phyloP scores from a whole-genome alignment of 2,888 invertebrate genomes.

The Acanthosoma haemorrhoidale region DNA sequence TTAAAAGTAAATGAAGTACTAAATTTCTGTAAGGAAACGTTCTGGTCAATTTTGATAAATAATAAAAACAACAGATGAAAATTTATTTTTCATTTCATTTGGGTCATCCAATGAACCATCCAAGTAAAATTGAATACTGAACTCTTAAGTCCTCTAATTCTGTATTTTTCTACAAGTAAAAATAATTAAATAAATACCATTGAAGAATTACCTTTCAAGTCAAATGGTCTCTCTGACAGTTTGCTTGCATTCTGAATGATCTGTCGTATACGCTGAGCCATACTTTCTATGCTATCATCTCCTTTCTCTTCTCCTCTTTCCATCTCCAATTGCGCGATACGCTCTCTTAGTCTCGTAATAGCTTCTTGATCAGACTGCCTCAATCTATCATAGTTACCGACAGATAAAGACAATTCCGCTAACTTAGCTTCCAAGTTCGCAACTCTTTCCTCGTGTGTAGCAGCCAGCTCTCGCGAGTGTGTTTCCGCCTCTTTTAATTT shows the following conservation, averaged over 20 bases:
- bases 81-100: too few relatives aligned
- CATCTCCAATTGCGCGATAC: conserved; percentile 40
- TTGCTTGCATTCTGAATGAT: conserved; percentile 55
- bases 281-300: conserved; percentile 45
- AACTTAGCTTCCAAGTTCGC: conserved; percentile 67
- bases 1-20: too few relatives aligned
- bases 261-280: conserved; percentile 61
- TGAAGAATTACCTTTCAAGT: conserved; percentile 50
- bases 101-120: not conserved
- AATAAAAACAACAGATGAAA: too few relatives aligned
- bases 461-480: conserved; percentile 60
- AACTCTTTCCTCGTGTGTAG: conserved; percentile 70
- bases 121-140: not conserved
- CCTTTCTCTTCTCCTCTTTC: conserved; percentile 41
- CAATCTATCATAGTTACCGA: conserved; percentile 69
- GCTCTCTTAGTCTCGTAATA: conserved; percentile 58
- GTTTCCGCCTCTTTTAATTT: conserved; percentile 68
- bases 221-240: conserved; percentile 55
- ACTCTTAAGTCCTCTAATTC: not conserved
- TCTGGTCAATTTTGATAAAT: too few relatives aligned
- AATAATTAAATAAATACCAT: not conserved
- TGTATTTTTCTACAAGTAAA: not conserved
- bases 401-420: conserved; percentile 71
- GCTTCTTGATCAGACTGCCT: conserved; percentile 65
- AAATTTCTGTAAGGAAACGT: too few relatives aligned